Conservation (phyloP, 2,888 invertebrate genomes). For the Argyresthia goedartella region DNA sequence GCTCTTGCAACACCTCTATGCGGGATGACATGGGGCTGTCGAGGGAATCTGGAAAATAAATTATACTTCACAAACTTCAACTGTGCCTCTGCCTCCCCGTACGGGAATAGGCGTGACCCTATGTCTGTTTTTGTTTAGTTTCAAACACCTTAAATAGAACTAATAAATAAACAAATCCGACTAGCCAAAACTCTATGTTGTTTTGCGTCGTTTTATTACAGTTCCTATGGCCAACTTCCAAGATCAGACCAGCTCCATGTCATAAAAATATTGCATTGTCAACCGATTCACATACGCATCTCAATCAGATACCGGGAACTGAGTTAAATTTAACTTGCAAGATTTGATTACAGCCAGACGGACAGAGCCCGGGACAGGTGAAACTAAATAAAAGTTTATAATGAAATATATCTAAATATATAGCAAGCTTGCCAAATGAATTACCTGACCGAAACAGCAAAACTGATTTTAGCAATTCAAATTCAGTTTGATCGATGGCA, state of each 20-base stretch:
- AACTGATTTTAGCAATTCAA: conserved; percentile 86
- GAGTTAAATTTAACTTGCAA: no score
- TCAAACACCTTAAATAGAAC: not conserved
- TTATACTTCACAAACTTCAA: not conserved
- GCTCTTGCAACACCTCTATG: conserved; percentile 81
- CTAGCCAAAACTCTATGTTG: no score
- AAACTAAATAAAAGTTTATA: conserved; percentile 16
- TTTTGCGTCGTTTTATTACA: no score
- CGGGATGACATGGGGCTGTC: conserved; percentile 34
- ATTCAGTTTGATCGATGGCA: conserved; percentile 85
- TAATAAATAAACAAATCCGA: not conserved
- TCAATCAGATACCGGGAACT: no score
- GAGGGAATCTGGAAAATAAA: conserved; percentile 25
- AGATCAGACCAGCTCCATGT: no score
- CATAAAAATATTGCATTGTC: no score
- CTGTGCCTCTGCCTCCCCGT: no score
- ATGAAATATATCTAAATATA: not conserved
- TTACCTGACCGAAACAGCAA: conserved; percentile 86
- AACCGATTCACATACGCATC: no score
- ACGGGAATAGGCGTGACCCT: no score
- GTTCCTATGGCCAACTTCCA: no score
- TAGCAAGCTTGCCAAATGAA: conserved; percentile 3
- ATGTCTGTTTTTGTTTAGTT: not conserved
- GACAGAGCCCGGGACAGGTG: no score
- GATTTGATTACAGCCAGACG: no score